Conservation (phyloP, 1,140 invertebrate genomes). For the Melitaea cinxia region DNA sequence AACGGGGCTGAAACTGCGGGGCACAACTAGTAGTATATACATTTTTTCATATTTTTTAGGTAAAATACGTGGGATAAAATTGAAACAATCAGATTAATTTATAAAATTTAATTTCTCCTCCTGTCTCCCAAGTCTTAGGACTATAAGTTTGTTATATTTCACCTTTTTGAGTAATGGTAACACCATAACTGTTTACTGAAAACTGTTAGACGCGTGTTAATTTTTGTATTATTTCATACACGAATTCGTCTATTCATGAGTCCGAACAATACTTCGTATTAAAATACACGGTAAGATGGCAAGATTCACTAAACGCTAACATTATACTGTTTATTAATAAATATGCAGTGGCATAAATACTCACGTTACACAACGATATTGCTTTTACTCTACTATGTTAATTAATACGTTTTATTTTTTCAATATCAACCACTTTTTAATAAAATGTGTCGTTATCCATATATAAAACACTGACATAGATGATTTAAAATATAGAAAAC, state of each 20-base stretch:
- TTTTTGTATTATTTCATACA: neutral
- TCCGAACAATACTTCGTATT: constrained; percentile 46
- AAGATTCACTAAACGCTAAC: constrained; percentile 80
- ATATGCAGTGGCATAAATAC: constrained; percentile 14
- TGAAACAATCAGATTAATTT: constrained; percentile 73
- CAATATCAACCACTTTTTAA: constrained; percentile 9
- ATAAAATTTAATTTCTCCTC: constrained; percentile 80
- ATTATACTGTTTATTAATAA: constrained; percentile 44
- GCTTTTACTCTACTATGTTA: constrained; percentile 22
- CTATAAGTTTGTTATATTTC: constrained; percentile 73
- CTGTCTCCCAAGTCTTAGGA: constrained; percentile 70
- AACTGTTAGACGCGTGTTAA: constrained; percentile 42
- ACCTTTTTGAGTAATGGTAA: constrained; percentile 75
- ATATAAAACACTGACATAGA: constrained; percentile 27
- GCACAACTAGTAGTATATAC: too few relatives aligned
- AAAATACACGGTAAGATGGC: constrained; percentile 55
- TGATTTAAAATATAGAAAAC: constrained; percentile 29
- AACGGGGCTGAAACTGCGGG: too few relatives aligned
- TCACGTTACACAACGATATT: constrained; percentile 16
- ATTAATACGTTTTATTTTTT: constrained; percentile 19
- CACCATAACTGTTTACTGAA: constrained; percentile 69
- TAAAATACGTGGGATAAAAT: constrained; percentile 20
- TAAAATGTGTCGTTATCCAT: constrained; percentile 23
- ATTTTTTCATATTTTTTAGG: too few relatives aligned
- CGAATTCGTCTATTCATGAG: constrained; percentile 10